phyloP scores from a whole-genome alignment of 2,888 invertebrate species.

The Temnothorax ravouxi region DNA sequence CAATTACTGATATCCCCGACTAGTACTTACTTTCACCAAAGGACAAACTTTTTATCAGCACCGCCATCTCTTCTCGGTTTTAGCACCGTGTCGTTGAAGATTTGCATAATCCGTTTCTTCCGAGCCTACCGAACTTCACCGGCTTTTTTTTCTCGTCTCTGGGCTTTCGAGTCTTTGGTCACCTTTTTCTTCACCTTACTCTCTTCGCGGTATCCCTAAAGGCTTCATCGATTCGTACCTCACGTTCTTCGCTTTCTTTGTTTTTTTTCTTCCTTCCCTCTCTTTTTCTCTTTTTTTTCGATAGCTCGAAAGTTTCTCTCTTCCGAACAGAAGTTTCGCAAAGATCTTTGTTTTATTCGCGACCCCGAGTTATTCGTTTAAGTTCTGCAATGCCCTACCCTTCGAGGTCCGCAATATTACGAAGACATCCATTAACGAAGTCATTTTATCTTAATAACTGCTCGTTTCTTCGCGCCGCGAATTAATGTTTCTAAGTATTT shows the following conservation, averaged over 20 bases:
- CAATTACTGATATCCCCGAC: constrained; percentile 52
- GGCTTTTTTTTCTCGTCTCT: constrained; percentile 32
- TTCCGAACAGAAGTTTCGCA: constrained; percentile 38
- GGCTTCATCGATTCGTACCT: constrained; percentile 50
- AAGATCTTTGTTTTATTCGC: constrained; percentile 45
- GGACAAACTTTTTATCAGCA: constrained; percentile 50
- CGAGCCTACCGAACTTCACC: constrained; percentile 55
- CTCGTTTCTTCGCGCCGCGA: constrained; percentile 24
- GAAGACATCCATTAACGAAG: constrained; percentile 54
- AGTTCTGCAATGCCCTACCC: not conserved
- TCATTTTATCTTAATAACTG: constrained; percentile 49
- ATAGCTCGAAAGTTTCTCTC: constrained; percentile 25
- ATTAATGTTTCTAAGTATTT: constrained; percentile 35
- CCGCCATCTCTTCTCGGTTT: constrained; percentile 46
- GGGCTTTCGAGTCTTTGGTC: constrained; percentile 34
- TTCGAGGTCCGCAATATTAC: constrained; percentile 38
- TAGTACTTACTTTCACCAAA: constrained; percentile 46
- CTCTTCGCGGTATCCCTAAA: constrained; percentile 26
- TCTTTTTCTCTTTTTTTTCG: not conserved
- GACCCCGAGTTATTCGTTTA: constrained; percentile 33
- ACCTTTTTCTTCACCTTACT: constrained; percentile 16
- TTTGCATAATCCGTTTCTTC: constrained; percentile 74
- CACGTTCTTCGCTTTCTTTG: not conserved
- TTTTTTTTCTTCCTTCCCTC: not conserved
- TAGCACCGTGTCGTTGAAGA: constrained; percentile 55